A percentile compares a stretch with the other conserved stretches of the same genome.
These are phyloP conservation scores for Beroe ovata DNA, from an alignment of 37 sponge, comb jelly and placozoan genomes.

Conservation along the genomic window DNA sequence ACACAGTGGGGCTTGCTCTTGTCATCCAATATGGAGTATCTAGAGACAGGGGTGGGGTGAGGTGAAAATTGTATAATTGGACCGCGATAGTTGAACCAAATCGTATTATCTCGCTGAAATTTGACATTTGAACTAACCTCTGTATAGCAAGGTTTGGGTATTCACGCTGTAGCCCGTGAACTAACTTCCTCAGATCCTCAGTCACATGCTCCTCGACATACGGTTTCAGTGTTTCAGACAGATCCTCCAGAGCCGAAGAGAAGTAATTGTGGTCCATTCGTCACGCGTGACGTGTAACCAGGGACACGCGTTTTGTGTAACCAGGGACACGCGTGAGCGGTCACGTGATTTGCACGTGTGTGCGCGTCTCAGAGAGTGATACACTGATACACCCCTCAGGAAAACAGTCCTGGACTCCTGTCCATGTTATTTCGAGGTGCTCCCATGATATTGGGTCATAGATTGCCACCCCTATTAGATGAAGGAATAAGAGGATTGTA, in stretches of 20 bases:
- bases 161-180: not conserved
- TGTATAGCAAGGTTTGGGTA: slow-evolving; percentile 23
- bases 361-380: no score
- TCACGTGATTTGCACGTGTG: not conserved
- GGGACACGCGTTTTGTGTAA: not conserved
- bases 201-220: not conserved
- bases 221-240: slow-evolving; percentile 33
- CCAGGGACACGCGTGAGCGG: not conserved
- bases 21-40: slow-evolving; percentile 17
- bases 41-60: not conserved
- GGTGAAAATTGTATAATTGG: no score
- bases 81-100: no score
- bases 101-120: not conserved
- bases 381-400: no score
- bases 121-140: not conserved
- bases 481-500: no score
- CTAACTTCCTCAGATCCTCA: not conserved
- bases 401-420: no score
- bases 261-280: slow-evolving; percentile 37
- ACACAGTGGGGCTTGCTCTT: slow-evolving; percentile 62
- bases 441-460: no score
- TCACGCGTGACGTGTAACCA: not conserved
- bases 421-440: no score
- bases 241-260: slow-evolving; percentile 19
- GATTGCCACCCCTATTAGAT: no score